Evolutionary conservation across 2,113 vertebrate species (phyloP), one percentile per base, ranked within the genome.

Genomic region (Piaya cayana): DNA sequence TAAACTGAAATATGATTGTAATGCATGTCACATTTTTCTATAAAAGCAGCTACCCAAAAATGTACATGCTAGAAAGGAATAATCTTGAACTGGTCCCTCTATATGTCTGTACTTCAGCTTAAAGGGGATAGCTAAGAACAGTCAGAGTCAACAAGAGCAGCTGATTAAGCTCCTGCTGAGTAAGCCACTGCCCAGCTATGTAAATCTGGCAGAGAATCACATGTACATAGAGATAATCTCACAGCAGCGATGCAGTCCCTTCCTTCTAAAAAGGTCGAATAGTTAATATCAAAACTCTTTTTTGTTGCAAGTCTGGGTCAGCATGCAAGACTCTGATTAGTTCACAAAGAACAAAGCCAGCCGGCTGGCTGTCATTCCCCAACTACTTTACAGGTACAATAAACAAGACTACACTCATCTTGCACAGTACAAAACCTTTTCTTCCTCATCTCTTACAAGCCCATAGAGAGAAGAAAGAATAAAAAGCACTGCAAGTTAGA

Each of bases 401-500:
- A 69, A 94, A 81, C 59, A 62, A 74, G 27, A 42, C 52, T 27
- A 83, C 43, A 77, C 16, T 63, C 71, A 86, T 59, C 83, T 71
- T 17, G 13, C 68, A 68, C 56, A 56, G 58, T 4, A 78, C 16
- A 50, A 80, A 47, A 72, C 52, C 64, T 86, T 80, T 80, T 88
- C 93, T 64, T 93, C 69, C 92, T 92, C 75, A 17, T 74, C 79
- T 88, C 95, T 86, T 81, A 27, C 15, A 90, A 86, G 56, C 63
- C 18, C 56, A 60, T 29, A 84, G 84, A 89, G 77, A 79, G 75
- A 86, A 30, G 80, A 92, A 1, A 93, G 39, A 71, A 30, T 1
- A 65, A 63, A 62, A 78, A 75, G 62, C 32, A 70, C 50, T 55
- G 39, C 43, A 34, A 74, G 34, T 39, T 43, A 69, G 58, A 76